Conservation (phyloP, 2,888 invertebrate genomes). For the Drosophila kambysellisi region DNA sequence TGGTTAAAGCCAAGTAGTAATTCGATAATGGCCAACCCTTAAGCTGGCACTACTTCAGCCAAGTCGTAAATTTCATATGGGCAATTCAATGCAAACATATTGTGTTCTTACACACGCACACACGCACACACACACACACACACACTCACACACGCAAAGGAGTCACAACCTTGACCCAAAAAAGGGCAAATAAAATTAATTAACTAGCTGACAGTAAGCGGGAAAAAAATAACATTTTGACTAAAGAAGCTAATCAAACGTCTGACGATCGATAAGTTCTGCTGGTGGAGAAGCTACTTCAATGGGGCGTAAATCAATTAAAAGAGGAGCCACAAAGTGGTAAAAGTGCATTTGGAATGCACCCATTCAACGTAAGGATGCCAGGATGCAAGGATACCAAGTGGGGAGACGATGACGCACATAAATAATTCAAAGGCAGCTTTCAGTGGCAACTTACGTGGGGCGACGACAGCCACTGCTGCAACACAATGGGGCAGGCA, state of each 20-base stretch:
- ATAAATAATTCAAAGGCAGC: conserved; percentile 59
- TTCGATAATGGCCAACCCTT: conserved; percentile 32
- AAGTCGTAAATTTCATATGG: conserved; percentile 26
- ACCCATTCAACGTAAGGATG: conserved; percentile 6
- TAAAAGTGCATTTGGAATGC: conserved; percentile 38
- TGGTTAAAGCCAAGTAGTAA: not conserved
- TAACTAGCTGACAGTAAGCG: conserved; percentile 35
- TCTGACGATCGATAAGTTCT: conserved; percentile 10
- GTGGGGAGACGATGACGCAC: conserved; percentile 14
- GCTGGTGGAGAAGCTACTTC: not conserved
- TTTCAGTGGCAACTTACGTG: conserved; percentile 7
- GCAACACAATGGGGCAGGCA: conserved; percentile 22
- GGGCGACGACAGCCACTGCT: conserved; percentile 9
- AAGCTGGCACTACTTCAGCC: conserved; percentile 5
- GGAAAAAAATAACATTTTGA: conserved; percentile 2
- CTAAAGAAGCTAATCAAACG: not conserved
- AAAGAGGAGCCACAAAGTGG: not conserved
- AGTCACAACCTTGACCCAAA: conserved; percentile 57
- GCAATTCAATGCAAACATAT: conserved; percentile 11
- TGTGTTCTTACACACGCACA: conserved; percentile 2
- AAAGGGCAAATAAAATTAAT: conserved; percentile 57
- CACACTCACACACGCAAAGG: conserved; percentile 18
- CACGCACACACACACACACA: not conserved
- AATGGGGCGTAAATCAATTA: conserved; percentile 28
- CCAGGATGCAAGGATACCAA: not conserved